Evolutionary conservation across 37 sponge, comb jelly and placozoan species (phyloP).

Genomic region (Haliclona indistincta): DNA sequence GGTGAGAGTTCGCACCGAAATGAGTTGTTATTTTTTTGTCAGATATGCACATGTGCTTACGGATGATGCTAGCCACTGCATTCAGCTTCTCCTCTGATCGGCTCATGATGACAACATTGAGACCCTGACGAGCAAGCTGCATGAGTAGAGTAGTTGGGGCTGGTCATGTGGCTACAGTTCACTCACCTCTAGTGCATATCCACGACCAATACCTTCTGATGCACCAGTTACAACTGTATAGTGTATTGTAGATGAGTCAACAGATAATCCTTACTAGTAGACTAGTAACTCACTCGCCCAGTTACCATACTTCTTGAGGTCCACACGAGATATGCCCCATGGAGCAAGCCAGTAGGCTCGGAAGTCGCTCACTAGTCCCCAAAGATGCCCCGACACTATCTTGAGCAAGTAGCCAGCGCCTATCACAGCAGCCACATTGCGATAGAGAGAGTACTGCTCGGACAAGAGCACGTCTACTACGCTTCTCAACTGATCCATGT

Average conservation of each 20-base stretch:
- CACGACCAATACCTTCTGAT: conserved; percentile 49
- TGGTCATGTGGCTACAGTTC: too few species aligned
- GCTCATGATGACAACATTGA: conserved; percentile 7
- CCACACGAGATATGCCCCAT: conserved; percentile 24
- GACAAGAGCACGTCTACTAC: not conserved
- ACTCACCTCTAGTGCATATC: conserved; percentile 40
- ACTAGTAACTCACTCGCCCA: conserved; percentile 71
- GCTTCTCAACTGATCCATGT: too few species aligned
- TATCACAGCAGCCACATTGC: conserved; percentile 38
- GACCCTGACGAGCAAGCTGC: conserved; percentile 10
- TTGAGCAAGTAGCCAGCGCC: conserved; percentile 24
- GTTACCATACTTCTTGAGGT: conserved; percentile 60
- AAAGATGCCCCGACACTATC: not conserved
- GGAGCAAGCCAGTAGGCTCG: conserved; percentile 44
- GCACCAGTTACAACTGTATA: conserved; percentile 40
- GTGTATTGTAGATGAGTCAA: too few species aligned
- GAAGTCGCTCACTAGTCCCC: conserved; percentile 1
- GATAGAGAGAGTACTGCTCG: not conserved
- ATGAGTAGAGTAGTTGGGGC: too few species aligned
- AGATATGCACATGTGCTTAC: too few species aligned
- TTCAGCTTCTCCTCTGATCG: conserved; percentile 8
- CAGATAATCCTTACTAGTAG: too few species aligned
- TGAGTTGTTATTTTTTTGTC: too few species aligned
- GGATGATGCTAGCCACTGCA: not conserved
- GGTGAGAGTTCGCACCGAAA: too few species aligned